Conservation (phyloP, 2,113 vertebrate species). For the Climacteris rufus region DNA sequence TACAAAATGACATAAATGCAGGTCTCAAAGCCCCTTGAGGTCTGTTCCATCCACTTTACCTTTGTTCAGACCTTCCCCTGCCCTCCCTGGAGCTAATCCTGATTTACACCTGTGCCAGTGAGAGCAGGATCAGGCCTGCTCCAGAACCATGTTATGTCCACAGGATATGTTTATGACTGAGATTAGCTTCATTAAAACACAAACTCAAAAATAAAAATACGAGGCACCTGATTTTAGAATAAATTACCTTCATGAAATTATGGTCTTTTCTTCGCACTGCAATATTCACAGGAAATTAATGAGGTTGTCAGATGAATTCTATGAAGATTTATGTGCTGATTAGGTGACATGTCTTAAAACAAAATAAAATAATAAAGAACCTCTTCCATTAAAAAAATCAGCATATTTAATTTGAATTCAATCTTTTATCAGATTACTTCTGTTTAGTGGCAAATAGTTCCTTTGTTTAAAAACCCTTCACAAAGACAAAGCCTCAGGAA, state of each 20-base stretch:
- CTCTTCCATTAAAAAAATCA: conserved; percentile 60
- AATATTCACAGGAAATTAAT: conserved; percentile 67
- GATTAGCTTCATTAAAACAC: conserved; percentile 45
- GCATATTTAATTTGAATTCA: conserved; percentile 71
- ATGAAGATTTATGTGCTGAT: conserved; percentile 71
- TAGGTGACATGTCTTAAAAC: conserved; percentile 53
- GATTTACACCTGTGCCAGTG: not conserved
- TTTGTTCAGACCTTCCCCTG: not conserved
- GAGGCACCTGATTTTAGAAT: conserved; percentile 57
- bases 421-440: conserved; percentile 72
- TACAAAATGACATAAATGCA: not conserved
- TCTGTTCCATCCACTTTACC: not conserved
- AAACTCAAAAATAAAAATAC: conserved; percentile 29
- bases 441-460: conserved; percentile 62
- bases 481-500: conserved; percentile 64
- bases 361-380: conserved; percentile 72
- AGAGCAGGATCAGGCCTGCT: not conserved
- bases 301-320: conserved; percentile 62
- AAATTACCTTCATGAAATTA: conserved; percentile 56
- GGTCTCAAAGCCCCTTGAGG: not conserved
- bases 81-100: not conserved
- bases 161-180: not conserved
- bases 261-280: conserved; percentile 5
- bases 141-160: not conserved
- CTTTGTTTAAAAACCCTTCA: conserved; percentile 66